Base-by-base conservation (phyloP, 1,140 invertebrate genomes). In the Eriocheir sinensis region DNA sequence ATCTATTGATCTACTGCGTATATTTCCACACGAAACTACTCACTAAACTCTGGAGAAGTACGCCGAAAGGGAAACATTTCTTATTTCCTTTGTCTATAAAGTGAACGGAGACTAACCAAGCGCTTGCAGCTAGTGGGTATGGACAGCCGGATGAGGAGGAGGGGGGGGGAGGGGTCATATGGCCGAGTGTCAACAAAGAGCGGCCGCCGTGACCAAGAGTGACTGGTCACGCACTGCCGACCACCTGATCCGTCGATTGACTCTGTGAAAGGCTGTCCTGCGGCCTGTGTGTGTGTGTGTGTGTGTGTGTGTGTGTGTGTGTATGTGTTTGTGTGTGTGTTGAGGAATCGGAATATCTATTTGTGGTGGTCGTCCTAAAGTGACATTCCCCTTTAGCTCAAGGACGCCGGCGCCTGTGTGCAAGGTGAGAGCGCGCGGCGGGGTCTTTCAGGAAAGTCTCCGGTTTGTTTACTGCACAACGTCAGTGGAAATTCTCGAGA, bases 271-370 rank as follows among this genome's bases (percentile, higher is more conserved):
- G 60, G 60, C 60, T 72, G 60, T 21, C n/a, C 60, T 21, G 60
- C 60, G 4, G 60, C 60, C 21, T n/a, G 27, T 72, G 27, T 72
- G 60, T 72, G 27, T 72, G 27, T 72, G 60, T 72, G 27, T n/a
- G 27, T 72, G 27, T 72, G 60, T 72, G 27, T n/a, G 27, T 72
- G 27, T 72, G 60, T 72, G 27, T n/a, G 27, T 72, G 27, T 72
- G 60, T 72, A 21, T n/a, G 27, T 72, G 27, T 72, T 21, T 72
- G 27, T n/a, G 27, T 72, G 27, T 72, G 60, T 72, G 27, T 21
- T 72, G 60, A 72, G 17, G 60, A 72, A 72, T 72, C n/a, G 60
- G n/a, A 72, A 72, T 72, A 72, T 72, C 60, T 72, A 72, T 72
- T 72, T 72, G 60, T n/a, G n/a, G 0, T 27, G 60, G 60, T n/a